Percentiles rank a stretch among this genome's conserved stretches.
Conservation (phyloP, 2,113 vertebrate genomes). For the Xenopus borealis region DNA sequence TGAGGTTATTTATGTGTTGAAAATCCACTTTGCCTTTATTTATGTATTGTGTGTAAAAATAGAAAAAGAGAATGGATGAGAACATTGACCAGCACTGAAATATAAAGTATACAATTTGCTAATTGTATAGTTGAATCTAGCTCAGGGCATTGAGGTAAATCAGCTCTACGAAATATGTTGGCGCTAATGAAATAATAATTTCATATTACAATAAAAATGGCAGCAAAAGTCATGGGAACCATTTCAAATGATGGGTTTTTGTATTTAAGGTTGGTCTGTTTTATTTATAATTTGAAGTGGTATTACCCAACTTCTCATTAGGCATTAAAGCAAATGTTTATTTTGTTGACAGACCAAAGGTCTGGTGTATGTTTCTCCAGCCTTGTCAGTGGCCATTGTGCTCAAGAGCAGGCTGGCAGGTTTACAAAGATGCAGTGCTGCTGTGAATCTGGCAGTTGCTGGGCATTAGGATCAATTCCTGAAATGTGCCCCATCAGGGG, state of each 20-base stretch:
- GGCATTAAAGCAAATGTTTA: neutral
- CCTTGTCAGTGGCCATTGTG: constrained; percentile 55
- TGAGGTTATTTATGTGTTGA: constrained; percentile 18
- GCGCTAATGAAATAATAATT: too few relatives aligned
- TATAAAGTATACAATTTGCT: too few relatives aligned
- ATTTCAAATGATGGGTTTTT: too few relatives aligned
- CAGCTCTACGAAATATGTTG: too few relatives aligned
- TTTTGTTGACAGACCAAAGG: constrained; percentile 50
- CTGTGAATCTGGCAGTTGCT: constrained; percentile 61
- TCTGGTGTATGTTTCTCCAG: constrained; percentile 54
- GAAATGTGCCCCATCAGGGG: constrained; percentile 57
- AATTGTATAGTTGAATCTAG: too few relatives aligned
- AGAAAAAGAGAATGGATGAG: neutral
- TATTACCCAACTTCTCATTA: too few relatives aligned
- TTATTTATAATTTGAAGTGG: too few relatives aligned
- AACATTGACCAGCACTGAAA: too few relatives aligned
- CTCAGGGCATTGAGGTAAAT: too few relatives aligned
- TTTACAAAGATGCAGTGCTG: constrained; percentile 59
- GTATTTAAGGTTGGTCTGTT: too few relatives aligned
- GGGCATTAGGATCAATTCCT: constrained; percentile 51
- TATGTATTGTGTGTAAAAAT: constrained; percentile 13
- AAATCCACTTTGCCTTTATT: neutral
- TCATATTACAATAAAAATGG: too few relatives aligned
- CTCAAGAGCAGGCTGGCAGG: constrained; percentile 51
- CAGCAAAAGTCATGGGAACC: too few relatives aligned